Base-by-base conservation (phyloP, 2,888 invertebrate genomes). In the Tenodera sinensis region DNA sequence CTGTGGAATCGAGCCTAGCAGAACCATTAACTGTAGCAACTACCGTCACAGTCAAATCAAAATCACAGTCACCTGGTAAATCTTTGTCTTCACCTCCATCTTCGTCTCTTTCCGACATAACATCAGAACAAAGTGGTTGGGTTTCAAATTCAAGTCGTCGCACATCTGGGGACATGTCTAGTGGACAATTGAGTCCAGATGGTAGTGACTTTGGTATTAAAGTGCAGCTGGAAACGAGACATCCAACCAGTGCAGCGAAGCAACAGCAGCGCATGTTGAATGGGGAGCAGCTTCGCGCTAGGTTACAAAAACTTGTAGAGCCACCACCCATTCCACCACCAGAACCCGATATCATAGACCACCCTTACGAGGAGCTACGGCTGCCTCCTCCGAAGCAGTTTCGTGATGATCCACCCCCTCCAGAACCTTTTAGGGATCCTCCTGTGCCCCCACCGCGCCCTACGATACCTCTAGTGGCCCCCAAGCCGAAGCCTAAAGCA, bases 71-170 rank as follows among this genome's bases (percentile, higher is more conserved):
- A 3, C 90, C 90, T 25, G 88, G 90, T 9, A 90, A 89, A 84
- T 88, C 90, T 14, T 87, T 90, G 71, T 90, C 91, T 12, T 90
- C 91, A 15, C 91, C 91, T 12, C 90, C 90, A 3, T 92, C 92
- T 25, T 92, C 92, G 0, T 92, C 92, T n/a, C 91, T 92, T 28
- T 92, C 93, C 3, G 92, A 93, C 89, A 93, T 96, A 90, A 94
- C 95, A 8, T 97, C 97, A 92, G 97, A 97, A 93, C 97, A 97
- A 93, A 97, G 97, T 92, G 97, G 97, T 1, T 98, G 97, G 97
- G 97, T 97, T 0, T 97, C 97, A 54, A 97, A 94, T 93, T 93
- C 94, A 93, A 94, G 94, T 93, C 93, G 94, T 93, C 93, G 94
- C 93, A 92, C 94, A 93, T 93, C 95, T 92, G 92, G 94, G 92